A percentile compares a stretch with the other conserved stretches of the same genome.
Conservation (phyloP, 2,888 invertebrate genomes). For the Ectemnius lituratus region DNA sequence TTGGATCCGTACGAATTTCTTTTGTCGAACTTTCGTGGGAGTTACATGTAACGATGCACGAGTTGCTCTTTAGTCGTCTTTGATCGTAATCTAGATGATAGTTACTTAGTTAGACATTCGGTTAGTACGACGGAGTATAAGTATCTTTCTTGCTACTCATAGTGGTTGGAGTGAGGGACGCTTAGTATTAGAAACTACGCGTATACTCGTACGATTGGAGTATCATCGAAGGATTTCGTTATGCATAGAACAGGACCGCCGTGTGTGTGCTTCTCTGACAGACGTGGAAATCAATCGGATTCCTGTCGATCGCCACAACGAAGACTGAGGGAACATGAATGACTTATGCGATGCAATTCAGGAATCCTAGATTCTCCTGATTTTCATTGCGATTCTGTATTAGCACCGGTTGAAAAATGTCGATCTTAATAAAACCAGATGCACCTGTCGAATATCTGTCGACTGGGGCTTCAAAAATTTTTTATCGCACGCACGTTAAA, state of each 20-base stretch:
- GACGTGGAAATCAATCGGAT: background rate
- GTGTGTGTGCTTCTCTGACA: background rate
- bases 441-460: too few species aligned
- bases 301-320: background rate
- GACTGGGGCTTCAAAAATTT: too few species aligned
- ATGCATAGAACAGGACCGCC: slow-evolving; percentile 13
- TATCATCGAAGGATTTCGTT: slow-evolving; percentile 53
- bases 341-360: background rate
- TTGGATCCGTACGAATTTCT: slow-evolving; percentile 27
- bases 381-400: background rate
- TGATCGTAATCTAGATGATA: slow-evolving; percentile 47
- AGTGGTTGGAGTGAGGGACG: slow-evolving; percentile 30
- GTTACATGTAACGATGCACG: slow-evolving; percentile 23
- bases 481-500: slow-evolving; percentile 23
- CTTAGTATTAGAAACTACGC: slow-evolving; percentile 50
- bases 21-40: slow-evolving; percentile 12
- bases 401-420: background rate
- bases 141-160: slow-evolving; percentile 18
- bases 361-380: background rate
- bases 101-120: slow-evolving; percentile 52
- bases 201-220: slow-evolving; percentile 54
- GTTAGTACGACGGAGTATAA: slow-evolving; percentile 49
- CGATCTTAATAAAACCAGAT: background rate
- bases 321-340: background rate
- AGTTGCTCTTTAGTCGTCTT: slow-evolving; percentile 23